These are phyloP conservation scores for Drosophila elegans DNA, from an alignment of 1,140 invertebrate genomes.

Conservation along the genomic window DNA sequence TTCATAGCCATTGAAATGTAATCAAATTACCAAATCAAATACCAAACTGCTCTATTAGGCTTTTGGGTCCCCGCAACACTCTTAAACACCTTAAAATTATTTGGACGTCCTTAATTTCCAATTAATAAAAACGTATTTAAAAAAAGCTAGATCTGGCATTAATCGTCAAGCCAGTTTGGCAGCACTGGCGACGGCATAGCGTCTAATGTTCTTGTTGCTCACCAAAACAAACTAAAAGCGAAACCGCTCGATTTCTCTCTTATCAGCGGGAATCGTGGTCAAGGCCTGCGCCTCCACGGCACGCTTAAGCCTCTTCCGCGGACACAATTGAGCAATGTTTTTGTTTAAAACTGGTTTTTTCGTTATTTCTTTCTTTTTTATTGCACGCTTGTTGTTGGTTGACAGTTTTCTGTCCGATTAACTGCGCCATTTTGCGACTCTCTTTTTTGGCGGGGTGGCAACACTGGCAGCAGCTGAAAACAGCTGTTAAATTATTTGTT, in stretches of 20 bases:
- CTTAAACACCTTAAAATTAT: no score
- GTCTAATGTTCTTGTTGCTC: slow-evolving; percentile 48
- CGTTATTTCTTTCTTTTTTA: slow-evolving; percentile 16
- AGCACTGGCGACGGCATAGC: slow-evolving; percentile 30
- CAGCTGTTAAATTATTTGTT: slow-evolving; percentile 64
- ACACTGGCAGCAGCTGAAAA: slow-evolving; percentile 45
- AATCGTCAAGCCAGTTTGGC: not conserved
- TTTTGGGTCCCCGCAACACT: no score
- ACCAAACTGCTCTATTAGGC: no score
- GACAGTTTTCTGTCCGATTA: slow-evolving; percentile 12
- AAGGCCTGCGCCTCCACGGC: slow-evolving; percentile 28
- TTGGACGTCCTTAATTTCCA: no score
- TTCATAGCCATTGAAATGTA: no score
- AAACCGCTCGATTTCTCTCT: slow-evolving; percentile 29
- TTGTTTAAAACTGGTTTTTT: slow-evolving; percentile 50
- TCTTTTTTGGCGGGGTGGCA: slow-evolving; percentile 33
- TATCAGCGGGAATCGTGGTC: slow-evolving; percentile 39
- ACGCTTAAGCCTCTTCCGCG: slow-evolving; percentile 3
- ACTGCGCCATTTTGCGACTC: slow-evolving; percentile 43
- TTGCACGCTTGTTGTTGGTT: slow-evolving; percentile 9
- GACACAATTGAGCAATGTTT: slow-evolving; percentile 34
- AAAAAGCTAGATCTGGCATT: not conserved
- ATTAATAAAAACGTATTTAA: no score
- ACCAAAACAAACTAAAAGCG: slow-evolving; percentile 56
- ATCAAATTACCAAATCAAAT: no score